Evolutionary conservation across 30 jellyfish, hydroid and myxozoan species (phyloP), one percentile per base, ranked within the genome.

Genomic region (Turritopsis dohrnii): DNA sequence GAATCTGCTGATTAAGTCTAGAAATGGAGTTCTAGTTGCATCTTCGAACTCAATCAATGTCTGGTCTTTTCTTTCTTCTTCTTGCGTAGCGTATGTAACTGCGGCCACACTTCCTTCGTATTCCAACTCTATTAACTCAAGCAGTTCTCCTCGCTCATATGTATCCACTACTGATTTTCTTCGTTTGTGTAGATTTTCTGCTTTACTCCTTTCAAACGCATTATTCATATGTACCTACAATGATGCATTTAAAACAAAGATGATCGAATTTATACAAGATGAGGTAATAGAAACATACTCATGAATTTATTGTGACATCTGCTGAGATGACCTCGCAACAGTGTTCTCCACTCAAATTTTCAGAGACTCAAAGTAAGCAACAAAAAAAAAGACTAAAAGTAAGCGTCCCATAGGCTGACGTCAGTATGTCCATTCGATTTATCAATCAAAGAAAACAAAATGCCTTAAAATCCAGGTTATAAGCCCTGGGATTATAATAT

Each of bases 1-100:
- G 24, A 80, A 22, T 18, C 87, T 30, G 53, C 82, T 65, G 77
- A 80, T 52, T 21, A 22, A 18, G 28, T 80, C 87, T 28, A 80
- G 52, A 5, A 13, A 7, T 21, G 87, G 41, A 29, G 87, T 31
- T 65, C 65, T 65, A 8, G 54, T 41, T 1, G 53, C 65, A 23
- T 52, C 82, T 26, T 23, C 71, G 28, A 31, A 52, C 3, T 53
- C 52, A 19, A 24, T 80, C 79, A 31, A 1, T n/a, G 65, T 16
- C 30, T 65, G 53, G 53, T 29, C 54, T n/a, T 52, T 65, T 80
- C 65, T 80, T 8, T 80, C 60, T 1, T 65, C 65, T n/a, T 53
- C 87, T 8, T 52, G 71, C 65, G 26, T 7, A 7, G 28, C 30
- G 19, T 69, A 69, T 69, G 77, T 69, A 23, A 69, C 77, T 7